phyloP scores from a whole-genome alignment of 2,888 invertebrate species.

The Lasius fuliginosus region DNA sequence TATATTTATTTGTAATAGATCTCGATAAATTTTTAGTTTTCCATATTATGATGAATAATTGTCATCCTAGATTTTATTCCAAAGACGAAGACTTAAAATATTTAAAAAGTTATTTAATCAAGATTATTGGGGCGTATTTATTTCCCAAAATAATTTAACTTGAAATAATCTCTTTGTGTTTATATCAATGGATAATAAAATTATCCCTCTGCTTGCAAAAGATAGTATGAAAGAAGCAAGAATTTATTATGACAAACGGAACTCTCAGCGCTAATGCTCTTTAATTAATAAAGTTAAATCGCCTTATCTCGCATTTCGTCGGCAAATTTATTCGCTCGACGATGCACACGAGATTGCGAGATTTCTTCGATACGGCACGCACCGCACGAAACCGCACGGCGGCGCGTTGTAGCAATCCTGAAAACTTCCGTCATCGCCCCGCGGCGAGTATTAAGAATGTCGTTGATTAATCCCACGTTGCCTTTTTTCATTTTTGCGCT shows the following conservation, averaged over 20 bases:
- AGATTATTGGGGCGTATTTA: background rate
- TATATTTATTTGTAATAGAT: conserved; percentile 1
- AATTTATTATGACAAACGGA: conserved; percentile 38
- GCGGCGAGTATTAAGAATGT: conserved; percentile 60
- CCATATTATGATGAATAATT: background rate
- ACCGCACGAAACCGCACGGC: conserved; percentile 27
- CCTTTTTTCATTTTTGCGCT: conserved; percentile 56
- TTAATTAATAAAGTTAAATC: conserved; percentile 35
- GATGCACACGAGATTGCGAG: conserved; percentile 25
- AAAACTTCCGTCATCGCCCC: conserved; percentile 60
- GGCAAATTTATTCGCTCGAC: conserved; percentile 43
- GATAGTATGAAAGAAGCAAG: background rate
- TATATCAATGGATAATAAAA: background rate
- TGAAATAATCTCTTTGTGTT: conserved; percentile 6
- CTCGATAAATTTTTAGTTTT: background rate
- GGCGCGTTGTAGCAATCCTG: conserved; percentile 45
- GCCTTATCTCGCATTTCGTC: conserved; percentile 14
- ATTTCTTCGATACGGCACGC: conserved; percentile 36
- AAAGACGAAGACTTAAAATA: background rate
- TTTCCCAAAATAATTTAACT: conserved; percentile 5
- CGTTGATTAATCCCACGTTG: conserved; percentile 62
- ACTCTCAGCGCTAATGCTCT: conserved; percentile 6
- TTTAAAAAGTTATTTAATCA: background rate
- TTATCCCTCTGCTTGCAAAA: background rate
- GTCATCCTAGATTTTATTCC: background rate